Conservation (phyloP, 92 coral and sea anemone species). For the Actinernus sp. region DNA sequence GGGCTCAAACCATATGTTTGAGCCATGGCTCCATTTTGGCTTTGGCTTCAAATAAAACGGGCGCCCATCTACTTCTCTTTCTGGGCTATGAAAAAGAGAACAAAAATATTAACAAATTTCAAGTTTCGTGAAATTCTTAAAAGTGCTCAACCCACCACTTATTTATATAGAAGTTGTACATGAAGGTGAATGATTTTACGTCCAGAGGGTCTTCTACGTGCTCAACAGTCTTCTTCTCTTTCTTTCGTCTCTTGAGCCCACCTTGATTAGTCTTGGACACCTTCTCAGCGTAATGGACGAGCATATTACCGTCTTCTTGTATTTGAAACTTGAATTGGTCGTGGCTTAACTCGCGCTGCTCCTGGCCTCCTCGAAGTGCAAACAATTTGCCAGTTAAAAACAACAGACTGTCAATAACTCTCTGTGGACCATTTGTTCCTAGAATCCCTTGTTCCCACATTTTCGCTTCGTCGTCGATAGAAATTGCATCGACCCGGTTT, state of each 20-base stretch:
- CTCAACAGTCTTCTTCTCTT: constrained; percentile 12
- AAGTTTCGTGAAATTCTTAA: too few relatives aligned
- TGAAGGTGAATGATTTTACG: constrained; percentile 41
- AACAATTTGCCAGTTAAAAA: constrained; percentile 23
- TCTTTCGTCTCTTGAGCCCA: constrained; percentile 44
- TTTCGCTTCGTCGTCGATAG: constrained; percentile 2
- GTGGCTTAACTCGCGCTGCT: constrained; percentile 26
- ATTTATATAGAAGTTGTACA: too few relatives aligned
- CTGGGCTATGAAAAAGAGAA: constrained; percentile 21
- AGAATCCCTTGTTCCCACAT: constrained; percentile 31
- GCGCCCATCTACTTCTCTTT: constrained; percentile 6
- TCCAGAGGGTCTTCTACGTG: constrained; percentile 26
- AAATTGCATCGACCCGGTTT: constrained; percentile 24
- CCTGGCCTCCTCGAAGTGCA: constrained; percentile 14
- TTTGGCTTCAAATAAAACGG: constrained; percentile 26
- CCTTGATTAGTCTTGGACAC: constrained; percentile 60
- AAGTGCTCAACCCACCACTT: too few relatives aligned
- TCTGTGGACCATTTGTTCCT: constrained; percentile 19
- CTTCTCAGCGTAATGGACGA: background rate
- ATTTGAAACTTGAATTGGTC: constrained; percentile 14
- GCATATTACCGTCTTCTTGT: constrained; percentile 5
- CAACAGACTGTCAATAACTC: constrained; percentile 16
- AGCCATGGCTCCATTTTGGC: constrained; percentile 15
- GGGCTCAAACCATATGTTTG: constrained; percentile 25
- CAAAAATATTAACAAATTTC: too few relatives aligned